Conservation (phyloP, 2,888 invertebrate genomes). For the Tachina lurida region DNA sequence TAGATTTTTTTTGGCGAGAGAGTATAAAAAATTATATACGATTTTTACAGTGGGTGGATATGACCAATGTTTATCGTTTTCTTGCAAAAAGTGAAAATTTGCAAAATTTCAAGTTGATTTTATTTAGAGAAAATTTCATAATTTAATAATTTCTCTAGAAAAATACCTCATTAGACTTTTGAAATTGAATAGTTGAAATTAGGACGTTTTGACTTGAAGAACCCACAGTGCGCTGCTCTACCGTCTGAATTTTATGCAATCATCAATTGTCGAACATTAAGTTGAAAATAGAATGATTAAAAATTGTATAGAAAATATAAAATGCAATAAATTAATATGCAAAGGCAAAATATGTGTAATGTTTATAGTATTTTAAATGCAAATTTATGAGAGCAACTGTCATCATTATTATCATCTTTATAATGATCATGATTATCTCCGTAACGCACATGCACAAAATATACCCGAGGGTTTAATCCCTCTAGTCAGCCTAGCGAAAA, state of each 20-base stretch:
- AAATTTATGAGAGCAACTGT: slow-evolving; percentile 61
- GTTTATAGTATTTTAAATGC: slow-evolving; percentile 17
- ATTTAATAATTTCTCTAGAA: no score
- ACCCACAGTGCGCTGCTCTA: slow-evolving; percentile 49
- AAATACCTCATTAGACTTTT: no score
- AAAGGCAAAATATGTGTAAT: background rate
- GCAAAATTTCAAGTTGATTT: no score
- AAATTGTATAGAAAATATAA: background rate
- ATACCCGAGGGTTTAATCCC: slow-evolving; percentile 4
- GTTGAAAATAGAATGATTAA: slow-evolving; percentile 21
- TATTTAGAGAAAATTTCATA: no score
- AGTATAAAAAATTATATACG: no score
- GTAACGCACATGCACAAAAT: background rate
- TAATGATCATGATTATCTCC: background rate
- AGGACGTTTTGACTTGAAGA: no score
- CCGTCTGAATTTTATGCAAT: slow-evolving; percentile 27
- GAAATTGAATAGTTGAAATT: no score
- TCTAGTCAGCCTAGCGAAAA: no score
- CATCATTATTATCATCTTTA: slow-evolving; percentile 24
- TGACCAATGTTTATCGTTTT: no score
- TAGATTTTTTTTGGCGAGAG: no score
- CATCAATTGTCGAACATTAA: slow-evolving; percentile 35
- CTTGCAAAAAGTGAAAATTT: no score
- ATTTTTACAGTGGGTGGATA: no score
- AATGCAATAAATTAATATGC: slow-evolving; percentile 29